Conservation (phyloP, 2,888 invertebrate genomes). For the Heliconius hortense region DNA sequence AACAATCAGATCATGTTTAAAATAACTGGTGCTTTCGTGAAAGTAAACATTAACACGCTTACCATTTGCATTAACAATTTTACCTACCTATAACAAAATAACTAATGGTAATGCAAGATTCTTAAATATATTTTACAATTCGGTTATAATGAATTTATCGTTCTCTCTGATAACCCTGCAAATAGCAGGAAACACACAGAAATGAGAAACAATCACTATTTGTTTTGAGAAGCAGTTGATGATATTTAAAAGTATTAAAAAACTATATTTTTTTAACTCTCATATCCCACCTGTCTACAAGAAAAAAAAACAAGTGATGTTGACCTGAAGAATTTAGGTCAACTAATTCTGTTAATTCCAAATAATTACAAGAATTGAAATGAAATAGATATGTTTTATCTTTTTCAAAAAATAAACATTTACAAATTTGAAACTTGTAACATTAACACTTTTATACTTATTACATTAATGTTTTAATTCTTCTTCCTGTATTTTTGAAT, state of each 20-base stretch:
- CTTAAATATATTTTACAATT: not conserved
- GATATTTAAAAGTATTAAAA: too few species aligned
- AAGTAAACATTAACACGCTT: constrained; percentile 20
- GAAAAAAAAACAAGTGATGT: too few species aligned
- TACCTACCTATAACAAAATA: not conserved
- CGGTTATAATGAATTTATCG: not conserved
- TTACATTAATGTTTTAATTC: too few species aligned
- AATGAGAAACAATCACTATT: not conserved
- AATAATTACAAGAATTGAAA: not conserved
- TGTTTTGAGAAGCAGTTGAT: not conserved
- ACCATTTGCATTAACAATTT: constrained; percentile 8
- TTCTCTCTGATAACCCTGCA: not conserved
- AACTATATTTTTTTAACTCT: too few species aligned
- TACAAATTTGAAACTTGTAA: not conserved
- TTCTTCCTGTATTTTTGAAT: not conserved
- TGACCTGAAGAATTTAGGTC: too few species aligned
- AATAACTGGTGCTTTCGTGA: constrained; percentile 7
- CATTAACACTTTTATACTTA: too few species aligned
- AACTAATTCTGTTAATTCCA: not conserved
- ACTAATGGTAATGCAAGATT: not conserved
- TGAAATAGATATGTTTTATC: not conserved
- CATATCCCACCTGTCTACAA: too few species aligned
- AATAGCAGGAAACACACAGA: not conserved
- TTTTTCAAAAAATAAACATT: not conserved
- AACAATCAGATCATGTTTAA: constrained; percentile 20